These are phyloP conservation scores for Azemiops feae DNA, from an alignment of 2,113 vertebrate species.

Conservation along the genomic window DNA sequence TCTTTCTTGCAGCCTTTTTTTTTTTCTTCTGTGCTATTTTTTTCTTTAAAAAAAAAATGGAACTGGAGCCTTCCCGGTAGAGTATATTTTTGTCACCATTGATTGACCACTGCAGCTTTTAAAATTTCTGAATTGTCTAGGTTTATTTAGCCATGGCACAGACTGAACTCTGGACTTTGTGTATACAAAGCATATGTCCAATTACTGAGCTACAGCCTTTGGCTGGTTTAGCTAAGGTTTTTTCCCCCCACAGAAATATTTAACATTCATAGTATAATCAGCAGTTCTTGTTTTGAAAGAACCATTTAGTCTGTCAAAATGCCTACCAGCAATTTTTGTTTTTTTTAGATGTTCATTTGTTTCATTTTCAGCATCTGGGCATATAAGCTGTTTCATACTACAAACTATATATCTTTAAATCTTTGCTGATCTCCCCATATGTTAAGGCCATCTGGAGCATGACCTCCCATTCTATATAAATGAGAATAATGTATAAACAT, in stretches of 20 bases:
- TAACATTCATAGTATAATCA: neutral
- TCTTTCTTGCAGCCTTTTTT: neutral
- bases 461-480: neutral
- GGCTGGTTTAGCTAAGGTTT: neutral
- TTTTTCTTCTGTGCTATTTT: neutral
- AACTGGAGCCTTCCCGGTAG: neutral
- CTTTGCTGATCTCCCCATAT: constrained; percentile 13
- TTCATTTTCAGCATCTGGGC: constrained; percentile 8
- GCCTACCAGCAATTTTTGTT: neutral
- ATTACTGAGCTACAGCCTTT: neutral
- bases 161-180: neutral
- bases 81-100: neutral
- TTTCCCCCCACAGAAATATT: neutral
- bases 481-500: neutral
- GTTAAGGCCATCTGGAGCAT: constrained; percentile 8
- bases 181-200: neutral
- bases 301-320: neutral
- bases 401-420: constrained; percentile 13
- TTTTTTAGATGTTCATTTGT: neutral
- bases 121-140: neutral
- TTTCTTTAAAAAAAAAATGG: neutral
- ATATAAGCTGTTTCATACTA: constrained; percentile 5
- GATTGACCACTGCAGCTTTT: neutral
- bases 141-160: neutral
- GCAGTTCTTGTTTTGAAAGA: neutral